A percentile compares a stretch with the other conserved stretches of the same genome.
These are phyloP conservation scores for Cynodonichthys magdalenae DNA, from an alignment of 2,797 vertebrate genomes.

Conservation along the genomic window DNA sequence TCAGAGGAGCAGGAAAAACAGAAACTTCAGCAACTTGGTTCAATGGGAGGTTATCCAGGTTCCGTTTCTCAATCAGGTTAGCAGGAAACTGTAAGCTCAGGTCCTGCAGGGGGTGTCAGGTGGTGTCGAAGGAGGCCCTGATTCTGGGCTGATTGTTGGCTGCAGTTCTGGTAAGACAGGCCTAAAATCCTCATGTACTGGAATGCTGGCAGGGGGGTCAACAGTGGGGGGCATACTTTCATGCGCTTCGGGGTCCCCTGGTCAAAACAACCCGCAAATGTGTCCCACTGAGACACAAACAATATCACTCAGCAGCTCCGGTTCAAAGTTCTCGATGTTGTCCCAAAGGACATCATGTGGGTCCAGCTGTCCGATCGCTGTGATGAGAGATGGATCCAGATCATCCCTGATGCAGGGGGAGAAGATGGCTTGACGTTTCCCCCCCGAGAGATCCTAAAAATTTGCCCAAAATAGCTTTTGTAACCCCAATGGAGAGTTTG, in stretches of 20 bases:
- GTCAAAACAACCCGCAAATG: conserved; percentile 17
- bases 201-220: background rate
- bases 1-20: conserved; percentile 1
- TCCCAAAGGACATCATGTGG: background rate
- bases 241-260: background rate
- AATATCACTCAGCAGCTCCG: background rate
- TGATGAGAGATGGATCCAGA: conserved; percentile 4
- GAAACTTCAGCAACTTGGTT: conserved; percentile 2
- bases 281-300: background rate
- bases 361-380: background rate
- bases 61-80: background rate
- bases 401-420: background rate
- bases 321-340: background rate
- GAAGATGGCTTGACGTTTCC: background rate
- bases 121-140: background rate
- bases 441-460: background rate
- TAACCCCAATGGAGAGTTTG: conserved; percentile 6
- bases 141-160: background rate
- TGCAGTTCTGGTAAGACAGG: background rate
- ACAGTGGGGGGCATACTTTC: background rate
- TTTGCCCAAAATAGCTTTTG: background rate
- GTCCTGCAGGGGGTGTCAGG: background rate
- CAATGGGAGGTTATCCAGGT: conserved; percentile 4
- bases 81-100: background rate
- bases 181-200: background rate